Base-by-base conservation (phyloP, 2,888 invertebrate species). In the Spicauda simplicius region DNA sequence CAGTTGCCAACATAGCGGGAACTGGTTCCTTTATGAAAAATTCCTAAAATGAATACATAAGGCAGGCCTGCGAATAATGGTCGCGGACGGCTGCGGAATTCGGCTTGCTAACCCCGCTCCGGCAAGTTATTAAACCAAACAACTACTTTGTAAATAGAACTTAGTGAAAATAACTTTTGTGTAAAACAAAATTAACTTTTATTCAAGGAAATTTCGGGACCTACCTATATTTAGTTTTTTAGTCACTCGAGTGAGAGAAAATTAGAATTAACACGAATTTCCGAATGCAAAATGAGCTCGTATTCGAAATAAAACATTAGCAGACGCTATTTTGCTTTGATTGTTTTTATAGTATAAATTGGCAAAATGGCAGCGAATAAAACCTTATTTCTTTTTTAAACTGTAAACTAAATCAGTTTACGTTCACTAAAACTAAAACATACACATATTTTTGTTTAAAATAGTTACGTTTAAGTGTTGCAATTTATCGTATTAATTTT, bases 111-210 rank as follows among this genome's bases (percentile, higher is more conserved):
- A 53, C 64, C 50, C 57, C 57, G 57, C 52, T 57, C 48, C 41
- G 52, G 64, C 37, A 65, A 65, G 65, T 65, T 60, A 65, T 65
- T 65, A 65, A 60, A 66, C 59, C 54, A 66, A 66, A 66, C 59
- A 60, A 66, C 59, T 66, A 59, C 59, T 54, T 53, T 59, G 59
- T 59, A 65, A 65, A 59, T 54, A 66, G 30, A 66, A 66, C 54
- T 66, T 66, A 66, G 65, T 66, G 48, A 59, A 65, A 65, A 60
- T 59, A 53, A 65, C 53, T 53, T 65, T 59, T 53, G 45, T 52
- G 18, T 60, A 30, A 60, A 60, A 60, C 50, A 33, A 59, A 60
- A 52, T 60, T 60, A 60, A 60, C 33, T 60, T 52, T 52, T 52
- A 60, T 30, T 60, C 48, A 59, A 59, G 59, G 16, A 25, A 25